Percentiles rank a stretch among this genome's conserved stretches.
These are phyloP conservation scores for Odontamblyopus lacepedii DNA, from an alignment of 2,797 vertebrate genomes.

Conservation along the genomic window DNA sequence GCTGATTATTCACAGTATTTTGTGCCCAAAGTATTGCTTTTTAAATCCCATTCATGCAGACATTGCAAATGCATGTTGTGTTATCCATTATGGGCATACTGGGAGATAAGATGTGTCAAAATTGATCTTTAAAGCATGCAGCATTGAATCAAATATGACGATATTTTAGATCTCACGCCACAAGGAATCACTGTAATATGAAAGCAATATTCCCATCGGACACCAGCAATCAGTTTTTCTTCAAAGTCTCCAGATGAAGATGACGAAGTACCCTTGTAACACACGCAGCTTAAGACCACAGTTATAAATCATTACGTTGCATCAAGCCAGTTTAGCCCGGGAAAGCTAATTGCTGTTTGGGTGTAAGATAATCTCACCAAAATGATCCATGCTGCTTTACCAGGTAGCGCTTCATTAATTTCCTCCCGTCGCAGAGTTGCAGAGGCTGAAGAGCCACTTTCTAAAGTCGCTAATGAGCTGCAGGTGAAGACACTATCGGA, in stretches of 20 bases:
- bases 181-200: neutral
- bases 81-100: too few relatives aligned
- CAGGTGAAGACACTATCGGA: neutral
- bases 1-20: too few relatives aligned
- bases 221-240: neutral
- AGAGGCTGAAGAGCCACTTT: neutral
- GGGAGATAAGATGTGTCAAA: too few relatives aligned
- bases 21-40: too few relatives aligned
- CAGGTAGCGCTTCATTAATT: slow-evolving; percentile 12
- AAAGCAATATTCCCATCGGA: neutral
- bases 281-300: neutral
- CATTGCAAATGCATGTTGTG: too few relatives aligned
- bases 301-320: slow-evolving; percentile 1
- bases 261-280: slow-evolving; percentile 6
- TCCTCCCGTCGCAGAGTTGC: neutral
- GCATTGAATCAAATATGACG: neutral
- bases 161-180: neutral
- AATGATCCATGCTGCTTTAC: slow-evolving; percentile 10
- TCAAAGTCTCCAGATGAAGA: neutral
- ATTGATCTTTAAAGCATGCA: neutral
- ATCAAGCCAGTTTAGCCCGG: slow-evolving; percentile 5
- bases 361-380: slow-evolving; percentile 12
- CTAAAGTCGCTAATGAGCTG: slow-evolving; percentile 10
- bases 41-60: too few relatives aligned
- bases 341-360: slow-evolving; percentile 11